Percentiles rank a stretch among this genome's conserved stretches.
Evolutionary conservation across 1,140 invertebrate genomes (phyloP).

Genomic region (Augochlora pura): DNA sequence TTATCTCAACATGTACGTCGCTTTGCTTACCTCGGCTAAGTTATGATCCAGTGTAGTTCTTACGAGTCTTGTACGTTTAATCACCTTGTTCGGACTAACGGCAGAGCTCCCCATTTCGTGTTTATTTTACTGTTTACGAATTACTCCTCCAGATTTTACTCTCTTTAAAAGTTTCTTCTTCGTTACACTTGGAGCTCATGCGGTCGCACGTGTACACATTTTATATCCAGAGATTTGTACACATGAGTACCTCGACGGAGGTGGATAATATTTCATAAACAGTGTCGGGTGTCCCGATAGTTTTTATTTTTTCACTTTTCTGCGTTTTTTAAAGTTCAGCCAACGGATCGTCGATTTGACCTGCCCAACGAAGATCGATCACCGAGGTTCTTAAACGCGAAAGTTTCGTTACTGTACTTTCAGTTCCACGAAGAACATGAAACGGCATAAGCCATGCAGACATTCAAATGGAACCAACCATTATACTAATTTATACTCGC

Average conservation of each 20-base stretch:
- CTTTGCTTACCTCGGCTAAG: no score
- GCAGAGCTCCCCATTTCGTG: not conserved
- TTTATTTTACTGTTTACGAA: not conserved
- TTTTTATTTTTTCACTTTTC: constrained; percentile 30
- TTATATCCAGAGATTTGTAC: constrained; percentile 22
- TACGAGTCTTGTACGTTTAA: no score
- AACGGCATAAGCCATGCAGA: not conserved
- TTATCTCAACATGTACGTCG: no score
- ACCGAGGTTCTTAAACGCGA: not conserved
- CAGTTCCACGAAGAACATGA: not conserved
- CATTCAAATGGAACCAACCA: not conserved
- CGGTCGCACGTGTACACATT: constrained; percentile 24
- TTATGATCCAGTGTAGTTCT: no score
- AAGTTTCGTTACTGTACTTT: not conserved
- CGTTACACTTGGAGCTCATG: not conserved
- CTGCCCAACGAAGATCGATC: constrained; percentile 6
- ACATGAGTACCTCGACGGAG: constrained; percentile 25
- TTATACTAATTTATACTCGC: not conserved
- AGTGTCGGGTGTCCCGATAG: constrained; percentile 42
- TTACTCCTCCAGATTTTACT: not conserved
- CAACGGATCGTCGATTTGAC: constrained; percentile 9
- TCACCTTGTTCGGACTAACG: no score
- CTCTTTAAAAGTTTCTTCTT: constrained; percentile 3
- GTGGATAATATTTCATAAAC: constrained; percentile 48
- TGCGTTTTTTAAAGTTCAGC: constrained; percentile 3